These are phyloP conservation scores for Drosophila orosa DNA, from an alignment of 1,140 invertebrate genomes.

Conservation along the genomic window DNA sequence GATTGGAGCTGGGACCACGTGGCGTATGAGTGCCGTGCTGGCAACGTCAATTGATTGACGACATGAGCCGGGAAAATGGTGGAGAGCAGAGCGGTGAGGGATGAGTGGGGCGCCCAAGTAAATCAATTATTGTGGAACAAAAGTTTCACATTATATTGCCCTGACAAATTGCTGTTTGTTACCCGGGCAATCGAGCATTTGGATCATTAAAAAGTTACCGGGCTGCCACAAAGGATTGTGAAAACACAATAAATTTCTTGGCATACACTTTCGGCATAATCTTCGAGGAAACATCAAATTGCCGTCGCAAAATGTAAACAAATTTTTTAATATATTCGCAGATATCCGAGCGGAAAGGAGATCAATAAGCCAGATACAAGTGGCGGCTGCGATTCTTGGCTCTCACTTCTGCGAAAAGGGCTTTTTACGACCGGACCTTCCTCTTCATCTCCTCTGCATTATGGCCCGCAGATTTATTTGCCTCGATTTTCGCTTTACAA, in stretches of 20 bases:
- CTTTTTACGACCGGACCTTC: constrained; percentile 58
- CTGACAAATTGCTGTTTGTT: constrained; percentile 72
- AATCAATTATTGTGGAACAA: constrained; percentile 74
- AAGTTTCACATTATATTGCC: constrained; percentile 49
- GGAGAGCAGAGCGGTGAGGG: no score
- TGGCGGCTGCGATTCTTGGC: constrained; percentile 47
- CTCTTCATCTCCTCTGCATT: constrained; percentile 52
- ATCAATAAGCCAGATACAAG: constrained; percentile 71
- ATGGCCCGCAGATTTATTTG: constrained; percentile 70
- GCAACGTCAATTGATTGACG: constrained; percentile 75
- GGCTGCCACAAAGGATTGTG: constrained; percentile 59
- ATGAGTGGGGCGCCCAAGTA: constrained; percentile 39
- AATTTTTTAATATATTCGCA: constrained; percentile 47
- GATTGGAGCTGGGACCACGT: constrained; percentile 54
- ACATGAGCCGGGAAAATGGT: constrained; percentile 44
- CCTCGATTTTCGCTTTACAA: constrained; percentile 57
- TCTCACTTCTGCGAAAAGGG: constrained; percentile 26
- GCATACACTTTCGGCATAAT: constrained; percentile 30
- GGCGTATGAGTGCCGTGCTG: constrained; percentile 75
- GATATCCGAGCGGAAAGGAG: constrained; percentile 20
- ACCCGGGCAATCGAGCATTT: constrained; percentile 52
- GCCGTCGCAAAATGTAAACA: constrained; percentile 68
- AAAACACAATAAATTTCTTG: constrained; percentile 69
- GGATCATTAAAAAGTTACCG: constrained; percentile 72
- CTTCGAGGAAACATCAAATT: constrained; percentile 60